Base-by-base conservation (phyloP, 2,113 vertebrate genomes). In the Bagarius yarrelli region DNA sequence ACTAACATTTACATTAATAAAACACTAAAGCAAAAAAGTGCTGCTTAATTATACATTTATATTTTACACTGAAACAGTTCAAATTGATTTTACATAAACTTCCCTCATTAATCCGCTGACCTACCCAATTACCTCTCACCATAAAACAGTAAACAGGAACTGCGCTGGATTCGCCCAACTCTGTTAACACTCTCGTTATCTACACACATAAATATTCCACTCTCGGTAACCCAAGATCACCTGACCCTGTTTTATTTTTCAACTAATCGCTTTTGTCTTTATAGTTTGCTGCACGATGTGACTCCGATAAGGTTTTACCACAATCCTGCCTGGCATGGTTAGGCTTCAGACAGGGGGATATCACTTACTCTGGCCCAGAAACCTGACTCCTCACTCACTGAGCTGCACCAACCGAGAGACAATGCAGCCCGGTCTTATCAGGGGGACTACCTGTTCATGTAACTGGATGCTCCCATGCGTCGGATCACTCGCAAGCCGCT, bases 151-250 rank as follows among this genome's bases (percentile, higher is more conserved):
- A 52, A 76, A 44, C 78, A 83, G 87, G 53, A 83, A 63, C 53
- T 82, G 82, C 12, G 19, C 3, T 23, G 23, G 55, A 73, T 73
- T 34, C 30, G 50, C 27, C 11, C 11, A 19, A 82, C 85, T 87
- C 25, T 23, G 19, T 78, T 59, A 81, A 81, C 63, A 47, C 53
- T 32, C 79, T 79, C 80, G 87, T 83, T 82, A 84, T 89, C 81
- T 56, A 64, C 79, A 83, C 80, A 25, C 85, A 89, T 91, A 81
- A 89, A 91, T 91, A 88, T 90, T 92, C 89, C 86, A 90, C 84
- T 55, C 23, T 86, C 67, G 27, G 4, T 86, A 87, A 88, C 73
- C 86, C 81, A 85, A 87, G 77, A 85, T 19, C 78, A 83, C 70
- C 47, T 85, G 80, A 76, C 80, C 57, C 70, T 82, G 59, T 59